These are phyloP conservation scores for Porites australiensis DNA, from an alignment of 64 coral and sea anemone genomes.

Conservation along the genomic window DNA sequence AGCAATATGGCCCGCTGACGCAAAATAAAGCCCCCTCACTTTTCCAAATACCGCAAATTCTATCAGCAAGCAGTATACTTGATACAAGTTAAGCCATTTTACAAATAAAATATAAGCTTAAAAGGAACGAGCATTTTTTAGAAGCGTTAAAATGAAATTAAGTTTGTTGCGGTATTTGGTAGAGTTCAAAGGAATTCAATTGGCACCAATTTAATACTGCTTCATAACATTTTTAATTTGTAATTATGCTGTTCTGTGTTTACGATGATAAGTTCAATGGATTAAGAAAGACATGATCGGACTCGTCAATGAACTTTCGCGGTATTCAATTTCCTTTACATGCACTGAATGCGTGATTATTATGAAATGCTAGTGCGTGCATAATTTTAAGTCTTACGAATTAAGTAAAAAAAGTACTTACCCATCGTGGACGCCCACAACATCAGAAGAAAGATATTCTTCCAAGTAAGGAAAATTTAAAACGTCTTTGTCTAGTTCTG, in stretches of 20 bases:
- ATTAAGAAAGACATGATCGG: neutral
- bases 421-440: constrained; percentile 8
- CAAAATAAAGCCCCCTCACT: neutral
- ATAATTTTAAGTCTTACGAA: neutral
- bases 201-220: neutral
- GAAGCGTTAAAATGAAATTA: too few species aligned
- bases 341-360: too few species aligned
- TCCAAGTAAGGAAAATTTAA: constrained; percentile 4
- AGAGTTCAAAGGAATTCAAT: neutral
- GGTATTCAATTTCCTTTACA: neutral
- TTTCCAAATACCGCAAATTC: too few species aligned
- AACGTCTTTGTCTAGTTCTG: constrained; percentile 26
- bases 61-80: too few species aligned
- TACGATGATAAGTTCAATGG: neutral
- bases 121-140: too few species aligned
- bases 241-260: neutral
- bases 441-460: constrained; percentile 10
- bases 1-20: too few species aligned
- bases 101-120: too few species aligned
- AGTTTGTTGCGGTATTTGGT: too few species aligned
- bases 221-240: neutral
- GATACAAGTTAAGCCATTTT: too few species aligned
- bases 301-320: neutral
- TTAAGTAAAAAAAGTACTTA: constrained; percentile 12
- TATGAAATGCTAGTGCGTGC: too few species aligned